phyloP scores from a whole-genome alignment of 2,888 invertebrate genomes.

The Diogma glabrata region DNA sequence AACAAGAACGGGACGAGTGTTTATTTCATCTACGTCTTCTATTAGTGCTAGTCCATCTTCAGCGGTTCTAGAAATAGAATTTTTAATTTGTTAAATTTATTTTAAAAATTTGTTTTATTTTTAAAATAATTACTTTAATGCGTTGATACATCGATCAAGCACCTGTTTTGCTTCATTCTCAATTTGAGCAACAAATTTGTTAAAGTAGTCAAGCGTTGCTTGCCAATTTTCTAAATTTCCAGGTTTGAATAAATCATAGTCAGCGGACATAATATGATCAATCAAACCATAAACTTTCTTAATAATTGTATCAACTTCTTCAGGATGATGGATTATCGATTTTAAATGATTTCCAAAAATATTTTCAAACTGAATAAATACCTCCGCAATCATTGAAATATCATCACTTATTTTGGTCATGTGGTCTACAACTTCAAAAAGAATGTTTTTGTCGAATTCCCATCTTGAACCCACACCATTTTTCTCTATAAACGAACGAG shows the following conservation, averaged over 20 bases:
- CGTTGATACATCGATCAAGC: conserved; percentile 75
- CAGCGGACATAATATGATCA: conserved; percentile 60
- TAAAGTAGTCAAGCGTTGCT: conserved; percentile 64
- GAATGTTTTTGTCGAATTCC: conserved; percentile 76
- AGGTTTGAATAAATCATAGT: conserved; percentile 71
- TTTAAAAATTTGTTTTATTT: not conserved
- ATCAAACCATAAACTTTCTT: conserved; percentile 68
- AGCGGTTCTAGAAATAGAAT: conserved; percentile 45
- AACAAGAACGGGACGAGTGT: conserved; percentile 62
- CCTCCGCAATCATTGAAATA: conserved; percentile 64
- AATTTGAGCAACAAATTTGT: conserved; percentile 57
- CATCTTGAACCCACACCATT: conserved; percentile 78
- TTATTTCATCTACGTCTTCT: conserved; percentile 64
- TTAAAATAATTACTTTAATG: conserved; percentile 42
- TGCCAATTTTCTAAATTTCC: conserved; percentile 80
- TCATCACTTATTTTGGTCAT: conserved; percentile 69
- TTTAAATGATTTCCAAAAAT: conserved; percentile 80
- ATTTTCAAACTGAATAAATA: conserved; percentile 76
- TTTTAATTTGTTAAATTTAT: not conserved
- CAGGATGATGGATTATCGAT: conserved; percentile 75
- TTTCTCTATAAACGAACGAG: conserved; percentile 71
- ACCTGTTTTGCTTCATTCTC: conserved; percentile 75
- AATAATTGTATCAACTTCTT: conserved; percentile 74
- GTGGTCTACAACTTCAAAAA: conserved; percentile 79
- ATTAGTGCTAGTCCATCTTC: conserved; percentile 72